Evolutionary conservation across 1,140 invertebrate genomes (phyloP).

Genomic region (Lineus longissimus): DNA sequence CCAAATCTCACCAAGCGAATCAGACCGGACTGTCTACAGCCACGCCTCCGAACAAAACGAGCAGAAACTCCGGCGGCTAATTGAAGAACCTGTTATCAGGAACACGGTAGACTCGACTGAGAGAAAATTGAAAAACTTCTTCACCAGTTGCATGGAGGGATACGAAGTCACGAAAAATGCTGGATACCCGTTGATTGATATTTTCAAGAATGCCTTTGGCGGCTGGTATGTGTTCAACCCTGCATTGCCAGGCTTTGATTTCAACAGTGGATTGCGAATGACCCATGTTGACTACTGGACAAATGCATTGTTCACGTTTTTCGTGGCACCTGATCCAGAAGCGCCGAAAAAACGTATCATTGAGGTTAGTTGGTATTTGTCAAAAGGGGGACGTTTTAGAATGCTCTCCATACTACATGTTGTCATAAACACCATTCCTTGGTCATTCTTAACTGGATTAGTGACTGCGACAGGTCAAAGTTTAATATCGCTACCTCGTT

Average conservation of each 20-base stretch:
- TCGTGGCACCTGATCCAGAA: conserved; percentile 26
- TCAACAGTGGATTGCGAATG: conserved; percentile 30
- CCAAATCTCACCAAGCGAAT: conserved; percentile 25
- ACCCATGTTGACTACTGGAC: conserved; percentile 40
- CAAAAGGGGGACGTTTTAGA: too few relatives aligned
- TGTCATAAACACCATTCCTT: too few relatives aligned
- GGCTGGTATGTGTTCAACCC: conserved; percentile 39
- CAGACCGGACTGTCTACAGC: conserved; percentile 22
- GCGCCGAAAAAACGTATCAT: conserved; percentile 25
- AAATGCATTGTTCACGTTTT: conserved; percentile 33
- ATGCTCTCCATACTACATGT: too few relatives aligned
- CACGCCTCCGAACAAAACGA: conserved; percentile 34
- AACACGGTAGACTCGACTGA: conserved; percentile 31
- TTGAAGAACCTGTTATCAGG: conserved; percentile 26
- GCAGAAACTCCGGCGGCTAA: conserved; percentile 28
- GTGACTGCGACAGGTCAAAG: too few relatives aligned
- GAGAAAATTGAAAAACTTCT: conserved; percentile 42
- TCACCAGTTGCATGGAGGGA: conserved; percentile 37
- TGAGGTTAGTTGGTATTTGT: conserved; percentile 35
- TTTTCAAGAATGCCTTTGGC: conserved; percentile 18
- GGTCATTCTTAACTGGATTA: too few relatives aligned
- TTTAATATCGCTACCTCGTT: too few relatives aligned
- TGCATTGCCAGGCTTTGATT: conserved; percentile 23
- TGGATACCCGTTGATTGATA: conserved; percentile 32
- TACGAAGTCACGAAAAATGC: conserved; percentile 28